Base-by-base conservation (phyloP, 1,140 invertebrate genomes). In the Steinernema khuongi region DNA sequence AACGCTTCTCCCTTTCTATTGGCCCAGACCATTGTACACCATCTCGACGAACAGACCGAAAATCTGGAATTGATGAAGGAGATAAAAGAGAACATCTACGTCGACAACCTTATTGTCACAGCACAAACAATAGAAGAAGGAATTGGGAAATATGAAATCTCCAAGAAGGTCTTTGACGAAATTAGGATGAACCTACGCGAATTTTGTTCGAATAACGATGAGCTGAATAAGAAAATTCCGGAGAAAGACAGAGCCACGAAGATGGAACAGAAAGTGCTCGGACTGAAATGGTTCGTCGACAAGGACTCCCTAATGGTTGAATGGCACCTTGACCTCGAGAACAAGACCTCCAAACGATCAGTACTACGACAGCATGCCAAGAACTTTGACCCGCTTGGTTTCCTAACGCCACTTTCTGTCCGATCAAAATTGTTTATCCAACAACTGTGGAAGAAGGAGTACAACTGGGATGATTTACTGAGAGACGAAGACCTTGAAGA, bases 101-200 rank as follows among this genome's bases (percentile, higher is more conserved):
- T 76, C n/a, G 74, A 76, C 28, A 76, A 76, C 31, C 1, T 76
- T 4, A 43, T 70, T 31, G 18, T 44, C 1, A 71, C 29, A 41
- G 50, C 73, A 1, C 29, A 68, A 67, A 30, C 31, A 18, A 4
- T 30, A 32, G 36, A 50, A 73, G 36, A 77, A 70, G 32, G 50
- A 1, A 0, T 68, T 0, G 22, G 71, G 22, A 4, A 31, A 1
- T 73, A 76, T 28, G 14, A 18, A 1, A 22, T 68, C 1, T 1
- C 32, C 0, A 77, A 76, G 50, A 1, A 28, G 44, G 14, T 67
- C 0, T 77, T 77, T 36, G 28, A 31, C 0, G 33, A 41, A 22
- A 60, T 73, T 19, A 32, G 32, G 7, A 77, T 77, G 76, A 71
- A 72, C 41, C 28, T 77, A 1, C 18, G 76, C 26, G 76, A 77